Base-by-base conservation (phyloP, 2,113 vertebrate genomes). In the Odontesthes bonariensis region DNA sequence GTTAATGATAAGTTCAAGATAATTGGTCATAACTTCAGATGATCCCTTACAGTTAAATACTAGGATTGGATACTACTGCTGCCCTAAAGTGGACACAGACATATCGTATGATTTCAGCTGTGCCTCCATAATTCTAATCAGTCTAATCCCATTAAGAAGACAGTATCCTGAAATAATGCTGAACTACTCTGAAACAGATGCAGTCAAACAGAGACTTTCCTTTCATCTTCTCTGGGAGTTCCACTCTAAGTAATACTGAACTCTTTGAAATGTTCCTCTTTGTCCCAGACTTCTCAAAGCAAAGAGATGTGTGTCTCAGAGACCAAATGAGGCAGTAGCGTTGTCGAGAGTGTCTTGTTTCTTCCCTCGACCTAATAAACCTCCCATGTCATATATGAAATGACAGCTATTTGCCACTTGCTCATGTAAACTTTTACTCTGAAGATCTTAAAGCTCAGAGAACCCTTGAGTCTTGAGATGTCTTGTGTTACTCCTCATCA, bases 171-270 rank as follows among this genome's bases (percentile, higher is more conserved):
- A 33, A 73, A 67, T 31, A 5, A 16, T 19, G 47, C 16, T 11
- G 49, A 2, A 12, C 56, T 38, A 4, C 63, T 71, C 12, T 51
- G 40, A 76, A 60, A 51, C 27, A 27, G 27, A 47, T 1, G 14
- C 46, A 69, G 20, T 40, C 23, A 61, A 63, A 77, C 47, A 31
- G 27, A 58, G 56, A 31, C n/a, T 53, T 61, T 64, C 5, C 31
- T 72, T 64, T 69, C 3, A 61, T 74, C 65, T 77, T 20, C 44
- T 60, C 19, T 9, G 59, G 77, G 69, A 81, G 23, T 69, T 81
- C 51, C 63, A 57, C 22, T 35, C 46, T 16, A 46, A 44, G 47
- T 27, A 13, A 0, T 8, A 42, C 27, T 76, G 23, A 69, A 53
- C 55, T 51, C 77, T 49, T 49, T 77, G 73, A 77, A 60, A 49